phyloP scores from a whole-genome alignment of 2,797 vertebrate genomes.

The Masticophis lateralis region DNA sequence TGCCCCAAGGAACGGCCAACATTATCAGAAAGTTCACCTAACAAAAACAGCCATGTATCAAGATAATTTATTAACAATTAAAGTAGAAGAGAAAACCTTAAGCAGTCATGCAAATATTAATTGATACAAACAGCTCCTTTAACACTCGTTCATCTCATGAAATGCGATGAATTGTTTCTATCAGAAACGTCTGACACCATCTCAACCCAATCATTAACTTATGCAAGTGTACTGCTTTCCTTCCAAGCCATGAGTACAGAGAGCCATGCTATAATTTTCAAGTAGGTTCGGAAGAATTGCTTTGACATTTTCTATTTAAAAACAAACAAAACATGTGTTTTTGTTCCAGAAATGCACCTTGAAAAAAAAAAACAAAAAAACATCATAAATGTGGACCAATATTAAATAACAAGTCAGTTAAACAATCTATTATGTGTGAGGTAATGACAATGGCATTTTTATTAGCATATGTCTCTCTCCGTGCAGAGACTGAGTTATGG shows the following conservation, averaged over 20 bases:
- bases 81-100: background rate
- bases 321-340: background rate
- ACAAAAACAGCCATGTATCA: background rate
- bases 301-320: background rate
- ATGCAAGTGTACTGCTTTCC: background rate
- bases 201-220: background rate
- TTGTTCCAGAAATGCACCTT: background rate
- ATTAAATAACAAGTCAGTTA: background rate
- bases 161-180: background rate
- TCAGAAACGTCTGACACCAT: background rate
- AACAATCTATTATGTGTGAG: background rate
- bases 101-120: background rate
- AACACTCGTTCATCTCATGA: background rate
- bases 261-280: background rate
- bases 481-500: background rate
- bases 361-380: background rate
- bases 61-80: background rate
- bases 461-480: too few species aligned
- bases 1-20: background rate
- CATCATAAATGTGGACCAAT: background rate
- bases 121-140: background rate
- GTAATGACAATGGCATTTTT: background rate
- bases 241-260: background rate
- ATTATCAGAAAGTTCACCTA: background rate
- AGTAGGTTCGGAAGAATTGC: background rate